Evolutionary conservation across 1,140 invertebrate species (phyloP).

Genomic region (Pogonognathellus flavescens): DNA sequence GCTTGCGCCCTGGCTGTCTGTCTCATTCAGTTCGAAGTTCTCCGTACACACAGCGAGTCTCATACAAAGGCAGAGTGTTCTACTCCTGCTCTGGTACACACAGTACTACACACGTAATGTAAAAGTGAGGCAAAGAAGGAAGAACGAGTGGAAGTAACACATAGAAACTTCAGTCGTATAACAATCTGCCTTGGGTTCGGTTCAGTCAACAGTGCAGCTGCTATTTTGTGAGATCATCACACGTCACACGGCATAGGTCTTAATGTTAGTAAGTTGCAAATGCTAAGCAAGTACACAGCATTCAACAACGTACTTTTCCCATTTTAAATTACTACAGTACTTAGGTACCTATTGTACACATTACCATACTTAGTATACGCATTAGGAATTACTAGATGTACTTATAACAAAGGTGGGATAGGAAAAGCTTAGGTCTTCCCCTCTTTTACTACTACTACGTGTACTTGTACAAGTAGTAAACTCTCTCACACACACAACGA

Average conservation of each 20-base stretch:
- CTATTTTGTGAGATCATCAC: conserved; percentile 29
- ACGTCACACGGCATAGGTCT: neutral
- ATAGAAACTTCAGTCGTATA: conserved; percentile 1
- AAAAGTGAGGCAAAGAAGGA: neutral
- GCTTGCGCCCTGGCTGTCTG: conserved; percentile 26
- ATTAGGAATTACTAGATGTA: neutral
- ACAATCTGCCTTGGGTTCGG: conserved; percentile 36
- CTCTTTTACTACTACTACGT: no score
- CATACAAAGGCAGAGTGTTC: no score
- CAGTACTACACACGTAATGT: no score
- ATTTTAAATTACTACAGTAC: no score
- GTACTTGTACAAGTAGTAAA: no score
- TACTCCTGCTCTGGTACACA: no score
- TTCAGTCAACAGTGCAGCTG: conserved; percentile 35
- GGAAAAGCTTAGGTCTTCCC: no score
- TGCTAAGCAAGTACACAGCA: neutral
- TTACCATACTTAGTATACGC: no score
- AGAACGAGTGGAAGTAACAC: no score
- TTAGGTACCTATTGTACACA: no score
- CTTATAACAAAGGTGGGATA: neutral
- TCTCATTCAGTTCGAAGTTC: conserved; percentile 17
- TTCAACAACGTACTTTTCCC: neutral
- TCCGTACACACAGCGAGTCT: no score
- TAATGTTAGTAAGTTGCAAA: neutral
- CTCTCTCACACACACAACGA: no score